These are phyloP conservation scores for Choloepus didactylus DNA, from an alignment of 2,797 vertebrate genomes.

Conservation along the genomic window DNA sequence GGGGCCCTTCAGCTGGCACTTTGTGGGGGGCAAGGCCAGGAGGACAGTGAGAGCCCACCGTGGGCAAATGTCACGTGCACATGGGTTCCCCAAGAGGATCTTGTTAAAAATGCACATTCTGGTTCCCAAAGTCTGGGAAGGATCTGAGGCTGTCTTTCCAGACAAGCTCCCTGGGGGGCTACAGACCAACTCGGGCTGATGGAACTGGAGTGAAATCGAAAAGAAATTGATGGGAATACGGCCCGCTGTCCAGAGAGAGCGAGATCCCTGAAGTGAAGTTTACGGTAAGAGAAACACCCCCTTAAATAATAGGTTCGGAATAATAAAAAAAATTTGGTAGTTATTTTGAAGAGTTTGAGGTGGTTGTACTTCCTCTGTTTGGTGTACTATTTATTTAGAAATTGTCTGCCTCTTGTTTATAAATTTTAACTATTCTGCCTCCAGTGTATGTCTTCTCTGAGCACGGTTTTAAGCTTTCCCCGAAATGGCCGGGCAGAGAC, in stretches of 20 bases:
- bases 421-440: background rate
- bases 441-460: background rate
- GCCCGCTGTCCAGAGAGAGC: background rate
- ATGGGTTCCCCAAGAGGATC: background rate
- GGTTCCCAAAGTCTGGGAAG: background rate
- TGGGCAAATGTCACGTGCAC: too few relatives aligned
- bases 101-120: background rate
- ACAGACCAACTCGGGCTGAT: background rate
- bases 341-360: conserved; percentile 64
- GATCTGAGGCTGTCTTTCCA: background rate
- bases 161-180: background rate
- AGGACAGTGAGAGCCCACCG: background rate
- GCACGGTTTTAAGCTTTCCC: background rate
- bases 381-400: conserved; percentile 61
- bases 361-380: conserved; percentile 17
- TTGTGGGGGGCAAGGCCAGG: background rate
- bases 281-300: background rate
- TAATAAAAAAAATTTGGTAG: conserved; percentile 55
- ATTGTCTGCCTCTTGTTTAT: background rate
- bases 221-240: background rate
- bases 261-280: background rate
- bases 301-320: background rate
- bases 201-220: background rate
- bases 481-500: background rate
- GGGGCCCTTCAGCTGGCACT: too few relatives aligned